Base-by-base conservation (phyloP, 2,113 vertebrate genomes). In the Pachypanchax playfairii region DNA sequence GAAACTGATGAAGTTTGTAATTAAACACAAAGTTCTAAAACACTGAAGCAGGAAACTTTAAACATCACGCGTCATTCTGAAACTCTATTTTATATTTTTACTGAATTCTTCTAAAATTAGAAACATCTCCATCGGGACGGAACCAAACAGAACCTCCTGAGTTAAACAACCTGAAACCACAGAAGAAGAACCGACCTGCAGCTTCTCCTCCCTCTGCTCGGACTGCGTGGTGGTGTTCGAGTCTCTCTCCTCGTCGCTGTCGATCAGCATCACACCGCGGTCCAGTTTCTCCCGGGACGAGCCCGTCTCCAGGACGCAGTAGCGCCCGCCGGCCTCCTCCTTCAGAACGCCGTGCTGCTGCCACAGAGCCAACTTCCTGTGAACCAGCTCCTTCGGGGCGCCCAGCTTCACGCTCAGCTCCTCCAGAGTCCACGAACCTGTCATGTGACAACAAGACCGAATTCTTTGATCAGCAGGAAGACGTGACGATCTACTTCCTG, bases 121-220 rank as follows among this genome's bases (percentile, higher is more conserved):
- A n/a, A 29, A 29, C 28, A 8, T 29, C 8, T 29, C 28, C 28
- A 5, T 29, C 28, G 28, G 28, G 4, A 5, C 28, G 4, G 28
- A 4, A 29, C 4, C 28, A 4, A 29, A 8, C 28, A 29, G 28
- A 29, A 29, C 4, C 4, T 29, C 28, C n/a, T n/a, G 28, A 29
- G 28, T 4, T 4, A 29, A 29, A 29, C 28, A 29, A 29, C 28
- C 28, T 4, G 8, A n/a, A 15, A n/a, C 13, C n/a, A n/a, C n/a
- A n/a, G 13, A 3, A 28, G 47, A 3, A 2, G 36, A 17, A 1
- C 5, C 1, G 26, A 99, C 97, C 96, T 97, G 95, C 65, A 99
- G 90, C 83, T 99, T 98, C 79, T 98, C 97, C 88, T 99, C 96
- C 59, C 95, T 95, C 92, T 99, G 97, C 91, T 99, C 96, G 0